Evolutionary conservation across 2,888 invertebrate species (phyloP).

Genomic region (Axea sp.): DNA sequence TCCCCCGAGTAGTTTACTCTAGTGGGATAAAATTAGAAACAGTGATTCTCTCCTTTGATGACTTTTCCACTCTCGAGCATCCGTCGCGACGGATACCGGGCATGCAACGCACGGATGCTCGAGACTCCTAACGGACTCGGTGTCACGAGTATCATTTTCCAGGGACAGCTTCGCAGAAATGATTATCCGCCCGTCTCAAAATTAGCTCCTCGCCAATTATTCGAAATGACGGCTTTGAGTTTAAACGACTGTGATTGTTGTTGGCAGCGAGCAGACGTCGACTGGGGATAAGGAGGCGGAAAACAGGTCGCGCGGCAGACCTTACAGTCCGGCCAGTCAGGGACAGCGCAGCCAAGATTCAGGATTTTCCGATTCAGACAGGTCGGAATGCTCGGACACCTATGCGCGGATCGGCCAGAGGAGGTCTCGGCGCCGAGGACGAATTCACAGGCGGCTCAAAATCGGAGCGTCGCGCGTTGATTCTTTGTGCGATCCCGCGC

Average conservation of each 20-base stretch:
- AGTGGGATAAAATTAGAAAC: slow-evolving; percentile 37
- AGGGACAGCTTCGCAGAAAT: too few species aligned
- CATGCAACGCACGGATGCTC: too few species aligned
- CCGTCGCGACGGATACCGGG: too few species aligned
- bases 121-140: too few species aligned
- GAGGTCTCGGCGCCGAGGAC: slow-evolving; percentile 47
- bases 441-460: slow-evolving; percentile 41
- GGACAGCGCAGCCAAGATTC: slow-evolving; percentile 87
- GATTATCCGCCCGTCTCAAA: too few species aligned
- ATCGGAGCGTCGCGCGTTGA: slow-evolving; percentile 43
- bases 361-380: slow-evolving; percentile 89
- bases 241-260: too few species aligned
- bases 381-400: slow-evolving; percentile 78
- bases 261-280: too few species aligned
- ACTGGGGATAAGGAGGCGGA: slow-evolving; percentile 24
- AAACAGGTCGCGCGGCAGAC: slow-evolving; percentile 41
- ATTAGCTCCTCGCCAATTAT: too few species aligned
- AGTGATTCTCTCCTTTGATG: slow-evolving; percentile 13
- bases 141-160: too few species aligned
- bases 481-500: slow-evolving; percentile 67
- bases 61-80: neutral
- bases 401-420: slow-evolving; percentile 51
- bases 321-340: slow-evolving; percentile 68
- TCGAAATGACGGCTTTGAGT: too few species aligned
- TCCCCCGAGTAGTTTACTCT: slow-evolving; percentile 25